Base-by-base conservation (phyloP, 53 echinoderm and acorn worm species). In the Holothuria leucospilota region DNA sequence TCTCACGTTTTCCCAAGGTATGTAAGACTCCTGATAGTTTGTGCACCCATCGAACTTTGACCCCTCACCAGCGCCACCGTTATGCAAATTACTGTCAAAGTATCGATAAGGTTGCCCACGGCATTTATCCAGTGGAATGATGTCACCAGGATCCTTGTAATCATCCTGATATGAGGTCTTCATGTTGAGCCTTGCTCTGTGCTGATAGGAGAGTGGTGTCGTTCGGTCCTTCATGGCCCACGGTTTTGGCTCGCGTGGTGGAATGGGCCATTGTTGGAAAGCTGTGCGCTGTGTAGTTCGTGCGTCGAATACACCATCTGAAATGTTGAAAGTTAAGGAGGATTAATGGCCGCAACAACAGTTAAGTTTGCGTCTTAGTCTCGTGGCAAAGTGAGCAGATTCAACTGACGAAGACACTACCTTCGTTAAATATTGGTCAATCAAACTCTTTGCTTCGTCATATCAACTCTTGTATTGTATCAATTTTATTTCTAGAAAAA, bases 211-310 rank as follows among this genome's bases (percentile, higher is more conserved):
- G n/a, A 87, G 27, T n/a, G 81, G 81, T 5, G 87, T 75, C 4
- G 75, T 16, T 21, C 51, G 71, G 75, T 60, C 90, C 27, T 79
- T 86, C 18, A 82, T 61, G 20, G 99, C 99, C 99, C 99, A 99
- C n/a, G 90, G 87, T 49, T 87, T 88, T 59, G 84, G 82, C 20
- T 87, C 70, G 25, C 71, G 66, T 24, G 23, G 23, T 6, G 90
- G 91, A 40, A 95, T 90, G 2, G 94, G 93, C 94, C 93, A 95
- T 16, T 92, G 92, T 29, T 92, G 93, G 87, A 86, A 99, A 16
- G 99, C 93, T 82, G 90, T 95, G 38, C 94, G 86, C 41, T 95
- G 92, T 28, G 95, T 99, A 34, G 99, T 95, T 61, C 92, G 77
- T 52, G 62, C 92, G 63, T 93, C 95, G 78, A 99, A 99, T 51